phyloP scores from a whole-genome alignment of 2,113 vertebrate genomes.

The Gadus macrocephalus region DNA sequence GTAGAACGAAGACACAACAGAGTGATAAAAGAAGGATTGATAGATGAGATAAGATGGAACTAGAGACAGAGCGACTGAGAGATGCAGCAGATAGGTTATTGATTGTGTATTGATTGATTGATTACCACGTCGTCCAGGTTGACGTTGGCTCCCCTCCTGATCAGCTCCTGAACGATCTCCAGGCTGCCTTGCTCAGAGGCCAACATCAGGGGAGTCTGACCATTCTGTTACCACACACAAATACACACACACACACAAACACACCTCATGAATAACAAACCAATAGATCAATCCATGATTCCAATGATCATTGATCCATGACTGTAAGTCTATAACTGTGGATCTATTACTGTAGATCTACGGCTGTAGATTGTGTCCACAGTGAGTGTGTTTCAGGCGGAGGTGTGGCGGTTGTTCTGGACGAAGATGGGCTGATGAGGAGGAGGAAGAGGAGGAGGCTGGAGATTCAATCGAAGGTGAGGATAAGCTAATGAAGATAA shows the following conservation, averaged over 20 bases:
- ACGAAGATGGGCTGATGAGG: not conserved
- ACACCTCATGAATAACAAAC: not conserved
- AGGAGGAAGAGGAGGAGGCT: not conserved
- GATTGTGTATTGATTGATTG: not conserved
- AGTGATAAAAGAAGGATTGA: not conserved
- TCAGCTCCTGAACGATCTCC: slow-evolving; percentile 93
- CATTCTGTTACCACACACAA: slow-evolving; percentile 74
- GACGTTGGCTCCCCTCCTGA: slow-evolving; percentile 90
- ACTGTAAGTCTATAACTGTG: not conserved
- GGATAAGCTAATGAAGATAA: no score
- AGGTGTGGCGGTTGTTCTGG: no score
- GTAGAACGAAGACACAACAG: not conserved
- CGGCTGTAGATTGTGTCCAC: no score
- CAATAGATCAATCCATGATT: not conserved
- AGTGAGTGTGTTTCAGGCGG: no score
- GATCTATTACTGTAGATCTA: no score
- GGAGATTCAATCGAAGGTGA: no score
- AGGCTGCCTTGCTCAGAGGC: slow-evolving; percentile 94
- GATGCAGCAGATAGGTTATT: no score
- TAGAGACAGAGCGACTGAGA: not conserved
- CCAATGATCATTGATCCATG: not conserved
- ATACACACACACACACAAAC: not conserved
- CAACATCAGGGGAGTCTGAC: slow-evolving; percentile 95
- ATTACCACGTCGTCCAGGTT: slow-evolving; percentile 94
- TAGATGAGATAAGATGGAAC: not conserved